These are phyloP conservation scores for Eonycteris spelaea DNA, from an alignment of 2,113 vertebrate genomes.

Conservation along the genomic window DNA sequence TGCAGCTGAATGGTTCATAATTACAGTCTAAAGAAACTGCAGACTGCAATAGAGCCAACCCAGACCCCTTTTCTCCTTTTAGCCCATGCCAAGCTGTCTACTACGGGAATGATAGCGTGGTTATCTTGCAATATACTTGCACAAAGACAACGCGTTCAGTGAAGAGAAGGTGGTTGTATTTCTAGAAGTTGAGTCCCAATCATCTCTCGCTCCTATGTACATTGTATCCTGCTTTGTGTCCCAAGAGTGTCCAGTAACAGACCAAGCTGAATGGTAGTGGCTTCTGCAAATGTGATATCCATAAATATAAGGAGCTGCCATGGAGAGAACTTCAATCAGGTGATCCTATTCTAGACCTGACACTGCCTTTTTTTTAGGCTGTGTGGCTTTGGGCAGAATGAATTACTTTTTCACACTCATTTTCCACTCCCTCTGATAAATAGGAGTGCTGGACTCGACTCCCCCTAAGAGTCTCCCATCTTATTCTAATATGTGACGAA, in stretches of 20 bases:
- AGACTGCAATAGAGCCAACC: conserved; percentile 61
- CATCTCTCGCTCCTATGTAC: neutral
- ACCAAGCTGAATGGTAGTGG: conserved; percentile 29
- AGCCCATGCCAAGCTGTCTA: conserved; percentile 38
- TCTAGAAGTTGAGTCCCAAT: conserved; percentile 12
- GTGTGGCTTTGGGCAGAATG: neutral
- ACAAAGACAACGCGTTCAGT: neutral
- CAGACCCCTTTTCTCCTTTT: conserved; percentile 40
- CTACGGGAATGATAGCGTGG: conserved; percentile 8
- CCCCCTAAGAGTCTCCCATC: neutral
- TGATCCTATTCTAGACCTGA: accelerated
- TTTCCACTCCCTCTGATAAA: neutral
- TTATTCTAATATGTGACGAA: neutral
- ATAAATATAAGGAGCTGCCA: neutral
- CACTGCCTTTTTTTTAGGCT: neutral
- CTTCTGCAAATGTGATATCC: neutral
- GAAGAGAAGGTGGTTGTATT: neutral
- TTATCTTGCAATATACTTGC: neutral
- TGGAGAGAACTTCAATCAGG: neutral
- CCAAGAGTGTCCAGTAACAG: conserved; percentile 25
- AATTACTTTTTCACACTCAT: neutral
- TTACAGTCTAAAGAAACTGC: conserved; percentile 65
- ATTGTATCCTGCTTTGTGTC: conserved; percentile 47
- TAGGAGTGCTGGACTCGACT: neutral
- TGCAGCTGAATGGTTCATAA: conserved; percentile 72